Percentiles rank a stretch among this genome's conserved stretches.
phyloP scores from a whole-genome alignment of 2,797 vertebrate species.

The Chanos chanos region DNA sequence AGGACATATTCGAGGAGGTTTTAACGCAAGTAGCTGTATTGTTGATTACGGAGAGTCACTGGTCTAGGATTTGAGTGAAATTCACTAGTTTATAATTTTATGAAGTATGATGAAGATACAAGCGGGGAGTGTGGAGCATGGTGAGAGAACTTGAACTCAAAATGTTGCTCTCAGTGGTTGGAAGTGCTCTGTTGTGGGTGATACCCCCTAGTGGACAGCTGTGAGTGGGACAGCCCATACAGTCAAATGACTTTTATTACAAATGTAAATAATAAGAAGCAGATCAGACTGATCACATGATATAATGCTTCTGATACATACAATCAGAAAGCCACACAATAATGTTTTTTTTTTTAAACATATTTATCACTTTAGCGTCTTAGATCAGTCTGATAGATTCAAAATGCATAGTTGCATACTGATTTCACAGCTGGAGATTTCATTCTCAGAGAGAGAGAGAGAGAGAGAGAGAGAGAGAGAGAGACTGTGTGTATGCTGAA shows the following conservation, averaged over 20 bases:
- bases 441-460: neutral
- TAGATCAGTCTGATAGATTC: no score
- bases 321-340: no score
- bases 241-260: neutral
- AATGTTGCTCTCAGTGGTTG: neutral
- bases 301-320: no score
- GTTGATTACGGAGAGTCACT: neutral
- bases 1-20: no score
- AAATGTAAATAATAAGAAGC: neutral
- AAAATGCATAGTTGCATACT: no score
- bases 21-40: no score
- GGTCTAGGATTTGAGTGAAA: conserved; percentile 5
- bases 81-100: neutral
- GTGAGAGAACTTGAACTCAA: conserved; percentile 1
- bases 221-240: neutral
- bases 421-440: no score
- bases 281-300: neutral
- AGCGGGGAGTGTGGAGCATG: neutral
- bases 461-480: conserved; percentile 18
- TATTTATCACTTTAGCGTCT: no score
- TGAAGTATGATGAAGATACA: neutral
- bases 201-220: conserved; percentile 34
- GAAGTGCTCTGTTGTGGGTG: neutral
- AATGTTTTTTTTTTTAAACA: no score
- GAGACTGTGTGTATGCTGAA: no score